phyloP scores from a whole-genome alignment of 2,113 vertebrate species.

The Trochalopteron elliotii region DNA sequence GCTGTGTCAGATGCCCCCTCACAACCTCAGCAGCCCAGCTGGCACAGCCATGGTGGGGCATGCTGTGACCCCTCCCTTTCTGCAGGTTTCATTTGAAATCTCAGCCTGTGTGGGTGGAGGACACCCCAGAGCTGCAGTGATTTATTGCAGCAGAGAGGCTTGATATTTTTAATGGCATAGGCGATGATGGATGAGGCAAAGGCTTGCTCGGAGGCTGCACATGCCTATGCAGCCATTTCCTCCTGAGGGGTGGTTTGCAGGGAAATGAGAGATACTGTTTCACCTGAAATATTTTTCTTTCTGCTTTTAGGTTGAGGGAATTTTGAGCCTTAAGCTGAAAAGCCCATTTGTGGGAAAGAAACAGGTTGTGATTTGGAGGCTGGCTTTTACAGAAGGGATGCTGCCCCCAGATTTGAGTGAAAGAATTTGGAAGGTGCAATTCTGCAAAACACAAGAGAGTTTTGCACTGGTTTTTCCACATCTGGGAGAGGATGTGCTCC shows the following conservation, averaged over 20 bases:
- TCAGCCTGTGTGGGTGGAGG: background rate
- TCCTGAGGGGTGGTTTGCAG: background rate
- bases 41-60: accelerated
- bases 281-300: background rate
- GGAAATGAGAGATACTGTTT: background rate
- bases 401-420: background rate
- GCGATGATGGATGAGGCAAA: background rate
- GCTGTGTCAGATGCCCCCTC: accelerated
- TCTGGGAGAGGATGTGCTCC: background rate
- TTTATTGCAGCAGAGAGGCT: background rate
- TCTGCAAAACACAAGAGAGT: background rate
- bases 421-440: background rate
- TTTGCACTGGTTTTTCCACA: background rate
- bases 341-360: background rate
- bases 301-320: background rate
- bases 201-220: background rate
- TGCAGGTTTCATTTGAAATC: background rate
- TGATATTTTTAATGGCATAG: background rate
- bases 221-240: background rate
- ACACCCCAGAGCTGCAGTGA: background rate
- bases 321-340: background rate
- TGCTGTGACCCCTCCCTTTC: background rate
- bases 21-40: background rate
- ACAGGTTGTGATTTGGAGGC: background rate
- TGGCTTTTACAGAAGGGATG: background rate